A percentile compares a stretch with the other conserved stretches of the same genome.
Conservation (phyloP, 2,888 invertebrate genomes). For the Oscheius sp. region DNA sequence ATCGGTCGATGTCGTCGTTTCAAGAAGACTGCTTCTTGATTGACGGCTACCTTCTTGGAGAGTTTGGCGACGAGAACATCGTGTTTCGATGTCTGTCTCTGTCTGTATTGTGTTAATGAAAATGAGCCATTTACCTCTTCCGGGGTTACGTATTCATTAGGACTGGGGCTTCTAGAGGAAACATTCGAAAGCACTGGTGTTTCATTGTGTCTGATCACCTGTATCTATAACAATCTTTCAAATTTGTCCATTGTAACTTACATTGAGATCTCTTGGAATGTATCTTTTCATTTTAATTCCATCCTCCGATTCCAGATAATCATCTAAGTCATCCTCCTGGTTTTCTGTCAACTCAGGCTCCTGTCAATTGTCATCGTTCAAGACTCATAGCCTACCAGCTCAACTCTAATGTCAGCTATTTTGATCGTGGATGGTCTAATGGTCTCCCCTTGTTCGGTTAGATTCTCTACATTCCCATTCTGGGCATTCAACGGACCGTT, state of each 20-base stretch:
- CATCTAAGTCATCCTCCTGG: background rate
- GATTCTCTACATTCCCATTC: background rate
- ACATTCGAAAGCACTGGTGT: conserved; percentile 30
- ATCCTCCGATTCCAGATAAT: conserved; percentile 28
- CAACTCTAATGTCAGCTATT: background rate
- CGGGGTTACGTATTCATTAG: conserved; percentile 21
- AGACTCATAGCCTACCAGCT: background rate
- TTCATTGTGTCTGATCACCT: conserved; percentile 19
- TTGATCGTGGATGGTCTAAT: too few relatives aligned
- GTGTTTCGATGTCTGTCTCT: conserved; percentile 21
- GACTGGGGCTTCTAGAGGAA: conserved; percentile 26
- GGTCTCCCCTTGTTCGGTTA: background rate
- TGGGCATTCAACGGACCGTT: conserved; percentile 53
- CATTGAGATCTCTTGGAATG: conserved; percentile 17
- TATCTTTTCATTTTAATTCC: conserved; percentile 34
- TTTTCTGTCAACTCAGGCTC: background rate
- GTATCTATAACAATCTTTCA: background rate
- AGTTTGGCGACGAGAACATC: conserved; percentile 15
- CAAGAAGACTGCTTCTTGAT: conserved; percentile 22
- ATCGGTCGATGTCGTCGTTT: background rate
- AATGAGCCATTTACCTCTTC: too few relatives aligned
- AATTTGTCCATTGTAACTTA: background rate
- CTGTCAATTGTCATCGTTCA: background rate
- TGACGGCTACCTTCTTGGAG: conserved; percentile 23
- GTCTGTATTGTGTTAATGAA: conserved; percentile 24